Evolutionary conservation across 2,888 invertebrate genomes (phyloP).

Genomic region (Polydrusus cervinus): DNA sequence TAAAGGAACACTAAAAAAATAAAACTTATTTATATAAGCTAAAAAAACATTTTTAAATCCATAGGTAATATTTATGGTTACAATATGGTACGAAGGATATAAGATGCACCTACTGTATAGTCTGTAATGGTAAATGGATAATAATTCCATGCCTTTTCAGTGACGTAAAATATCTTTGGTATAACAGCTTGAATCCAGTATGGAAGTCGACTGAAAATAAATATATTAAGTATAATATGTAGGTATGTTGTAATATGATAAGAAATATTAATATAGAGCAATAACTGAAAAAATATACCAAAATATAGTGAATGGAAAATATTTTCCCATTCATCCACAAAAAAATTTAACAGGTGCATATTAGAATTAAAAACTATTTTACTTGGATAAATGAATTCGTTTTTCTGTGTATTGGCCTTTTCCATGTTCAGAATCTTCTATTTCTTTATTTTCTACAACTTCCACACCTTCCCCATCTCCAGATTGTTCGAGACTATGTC

Average conservation of each 20-base stretch:
- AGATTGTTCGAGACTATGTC: constrained; percentile 94
- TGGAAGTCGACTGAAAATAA: constrained; percentile 84
- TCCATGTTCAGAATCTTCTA: constrained; percentile 86
- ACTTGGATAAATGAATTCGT: constrained; percentile 92
- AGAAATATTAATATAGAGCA: too few relatives aligned
- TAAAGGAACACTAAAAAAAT: constrained; percentile 89
- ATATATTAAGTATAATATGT: too few relatives aligned
- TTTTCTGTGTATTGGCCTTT: constrained; percentile 93
- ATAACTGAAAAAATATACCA: too few relatives aligned
- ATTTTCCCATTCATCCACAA: neutral
- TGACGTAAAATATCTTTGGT: constrained; percentile 93
- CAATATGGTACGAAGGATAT: too few relatives aligned
- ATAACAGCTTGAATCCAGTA: constrained; percentile 91
- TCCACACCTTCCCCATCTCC: constrained; percentile 93
- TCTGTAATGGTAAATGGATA: constrained; percentile 92
- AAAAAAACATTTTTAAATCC: constrained; percentile 3
- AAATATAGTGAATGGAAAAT: too few relatives aligned
- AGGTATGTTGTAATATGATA: too few relatives aligned
- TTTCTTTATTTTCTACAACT: constrained; percentile 88
- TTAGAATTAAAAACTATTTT: constrained; percentile 53
- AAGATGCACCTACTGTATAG: constrained; percentile 84
- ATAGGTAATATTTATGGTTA: too few relatives aligned
- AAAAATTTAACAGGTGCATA: too few relatives aligned
- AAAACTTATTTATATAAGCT: constrained; percentile 30
- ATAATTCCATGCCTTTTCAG: constrained; percentile 96